These are phyloP conservation scores for Hemitrygon akajei DNA, from an alignment of 2,797 vertebrate genomes.

Conservation along the genomic window DNA sequence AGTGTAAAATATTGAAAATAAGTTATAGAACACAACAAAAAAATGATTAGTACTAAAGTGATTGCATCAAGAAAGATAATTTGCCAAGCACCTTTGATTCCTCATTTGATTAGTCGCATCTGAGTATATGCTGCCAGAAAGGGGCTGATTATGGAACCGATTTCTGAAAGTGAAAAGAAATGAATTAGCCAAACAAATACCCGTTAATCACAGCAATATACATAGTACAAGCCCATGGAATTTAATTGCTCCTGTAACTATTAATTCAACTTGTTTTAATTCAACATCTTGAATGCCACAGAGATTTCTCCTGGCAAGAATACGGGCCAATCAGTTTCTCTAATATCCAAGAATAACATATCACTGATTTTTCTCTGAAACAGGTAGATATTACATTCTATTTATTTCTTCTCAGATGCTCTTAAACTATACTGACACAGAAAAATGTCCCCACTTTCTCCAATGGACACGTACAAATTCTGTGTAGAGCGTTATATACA, in stretches of 20 bases:
- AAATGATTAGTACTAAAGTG: neutral
- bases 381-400: neutral
- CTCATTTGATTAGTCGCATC: conserved; percentile 14
- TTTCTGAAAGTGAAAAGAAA: conserved; percentile 8
- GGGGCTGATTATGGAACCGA: conserved; percentile 1
- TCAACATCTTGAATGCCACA: neutral
- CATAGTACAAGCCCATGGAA: conserved; percentile 10
- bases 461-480: no score
- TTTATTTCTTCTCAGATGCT: neutral
- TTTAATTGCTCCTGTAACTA: neutral
- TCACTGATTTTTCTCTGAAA: neutral
- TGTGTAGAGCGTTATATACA: neutral
- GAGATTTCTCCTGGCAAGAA: neutral
- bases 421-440: neutral
- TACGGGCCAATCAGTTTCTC: neutral
- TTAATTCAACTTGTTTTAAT: neutral
- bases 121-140: neutral
- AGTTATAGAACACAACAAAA: neutral
- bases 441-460: neutral
- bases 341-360: neutral
- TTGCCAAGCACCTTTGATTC: conserved; percentile 27
- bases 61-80: neutral
- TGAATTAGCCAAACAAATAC: conserved; percentile 1
- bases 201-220: neutral
- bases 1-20: neutral